Percentiles rank a stretch among this genome's conserved stretches.
Evolutionary conservation across 1,140 invertebrate species (phyloP).

Genomic region (Scylla paramamosain): DNA sequence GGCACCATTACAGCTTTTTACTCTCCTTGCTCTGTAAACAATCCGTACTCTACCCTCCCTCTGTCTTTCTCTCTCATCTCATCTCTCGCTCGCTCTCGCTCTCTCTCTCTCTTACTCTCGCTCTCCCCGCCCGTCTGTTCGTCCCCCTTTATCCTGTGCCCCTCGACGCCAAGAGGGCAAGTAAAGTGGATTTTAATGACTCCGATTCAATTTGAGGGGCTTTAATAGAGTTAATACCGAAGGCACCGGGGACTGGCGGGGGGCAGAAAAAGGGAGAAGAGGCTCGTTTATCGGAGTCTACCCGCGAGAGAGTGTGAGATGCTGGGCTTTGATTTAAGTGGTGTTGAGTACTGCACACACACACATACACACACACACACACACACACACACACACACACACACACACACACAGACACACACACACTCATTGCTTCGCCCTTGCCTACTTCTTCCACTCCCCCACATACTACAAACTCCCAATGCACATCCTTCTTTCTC

Average conservation of each 20-base stretch:
- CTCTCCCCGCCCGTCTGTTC: neutral
- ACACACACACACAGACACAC: constrained; percentile 1
- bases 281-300: neutral
- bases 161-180: constrained; percentile 28
- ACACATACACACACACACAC: constrained; percentile 6
- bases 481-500: no score
- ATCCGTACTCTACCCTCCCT: neutral
- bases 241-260: neutral
- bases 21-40: constrained; percentile 35
- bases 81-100: constrained; percentile 25
- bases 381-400: neutral
- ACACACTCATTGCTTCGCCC: neutral
- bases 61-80: constrained; percentile 22
- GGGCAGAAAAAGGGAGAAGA: neutral
- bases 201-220: constrained; percentile 42
- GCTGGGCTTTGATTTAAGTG: constrained; percentile 48
- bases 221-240: constrained; percentile 40
- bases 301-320: constrained; percentile 2
- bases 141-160: neutral
- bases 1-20: constrained; percentile 53
- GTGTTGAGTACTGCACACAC: constrained; percentile 3
- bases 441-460: neutral
- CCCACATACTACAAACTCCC: no score
- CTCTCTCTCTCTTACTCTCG: constrained; percentile 34
- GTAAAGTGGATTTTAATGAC: constrained; percentile 52